These are phyloP conservation scores for Sitta europaea DNA, from an alignment of 2,113 vertebrate species.

Conservation along the genomic window DNA sequence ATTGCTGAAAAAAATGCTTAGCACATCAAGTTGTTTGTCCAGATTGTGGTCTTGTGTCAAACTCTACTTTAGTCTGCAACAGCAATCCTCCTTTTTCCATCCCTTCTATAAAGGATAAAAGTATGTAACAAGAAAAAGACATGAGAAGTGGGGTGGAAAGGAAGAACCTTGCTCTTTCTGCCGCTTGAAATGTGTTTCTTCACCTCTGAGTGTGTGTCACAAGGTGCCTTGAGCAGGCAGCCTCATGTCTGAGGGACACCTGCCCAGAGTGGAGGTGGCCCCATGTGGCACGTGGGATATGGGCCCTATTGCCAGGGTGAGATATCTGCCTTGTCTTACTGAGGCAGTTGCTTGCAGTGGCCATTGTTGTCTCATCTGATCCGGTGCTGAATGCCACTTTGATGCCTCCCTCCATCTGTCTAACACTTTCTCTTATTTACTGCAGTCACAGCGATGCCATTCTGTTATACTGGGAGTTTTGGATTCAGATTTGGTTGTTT, in stretches of 20 bases:
- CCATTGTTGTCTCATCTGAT: neutral
- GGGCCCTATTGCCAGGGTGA: neutral
- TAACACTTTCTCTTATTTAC: neutral
- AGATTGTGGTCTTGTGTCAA: neutral
- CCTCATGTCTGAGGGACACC: rapidly evolving
- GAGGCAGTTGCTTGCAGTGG: rapidly evolving
- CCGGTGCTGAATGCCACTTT: neutral
- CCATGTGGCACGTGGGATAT: neutral
- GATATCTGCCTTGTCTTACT: neutral
- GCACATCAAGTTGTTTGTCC: neutral
- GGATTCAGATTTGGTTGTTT: neutral
- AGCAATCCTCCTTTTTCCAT: neutral
- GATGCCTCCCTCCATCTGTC: neutral
- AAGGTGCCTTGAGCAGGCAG: neutral
- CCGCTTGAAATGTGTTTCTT: neutral
- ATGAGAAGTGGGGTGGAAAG: neutral
- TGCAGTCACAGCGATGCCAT: neutral
- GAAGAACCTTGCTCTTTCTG: neutral
- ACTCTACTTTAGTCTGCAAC: neutral
- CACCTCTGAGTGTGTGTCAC: neutral
- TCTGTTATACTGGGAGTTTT: neutral
- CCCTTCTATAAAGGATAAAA: neutral
- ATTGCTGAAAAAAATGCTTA: neutral
- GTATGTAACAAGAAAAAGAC: neutral
- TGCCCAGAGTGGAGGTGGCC: neutral